phyloP scores from a whole-genome alignment of 2,113 vertebrate species.

The Cyphomyrus plagiostoma region DNA sequence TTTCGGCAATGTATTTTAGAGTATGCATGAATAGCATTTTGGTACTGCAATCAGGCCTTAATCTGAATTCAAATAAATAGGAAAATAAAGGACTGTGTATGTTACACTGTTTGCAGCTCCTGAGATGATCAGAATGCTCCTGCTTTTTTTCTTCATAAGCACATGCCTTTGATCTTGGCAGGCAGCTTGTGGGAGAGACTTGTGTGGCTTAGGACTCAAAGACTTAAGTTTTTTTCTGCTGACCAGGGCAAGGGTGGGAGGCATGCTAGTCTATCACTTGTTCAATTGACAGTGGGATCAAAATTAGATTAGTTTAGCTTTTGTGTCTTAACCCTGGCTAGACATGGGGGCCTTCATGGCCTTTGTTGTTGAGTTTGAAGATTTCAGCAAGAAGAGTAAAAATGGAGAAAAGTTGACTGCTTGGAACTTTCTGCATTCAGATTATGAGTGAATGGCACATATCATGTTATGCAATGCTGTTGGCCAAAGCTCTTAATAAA shows the following conservation, averaged over 20 bases:
- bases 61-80: not conserved
- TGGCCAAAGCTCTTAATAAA: not conserved
- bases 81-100: not conserved
- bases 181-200: not conserved
- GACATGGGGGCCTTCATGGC: slow-evolving; percentile 1
- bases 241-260: slow-evolving; percentile 6
- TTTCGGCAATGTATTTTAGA: not conserved
- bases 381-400: not conserved
- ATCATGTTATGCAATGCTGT: not conserved
- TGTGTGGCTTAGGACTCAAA: not conserved
- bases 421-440: not conserved
- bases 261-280: slow-evolving; percentile 18
- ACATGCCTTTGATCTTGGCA: slow-evolving; percentile 19
- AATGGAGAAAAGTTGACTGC: not conserved
- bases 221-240: not conserved
- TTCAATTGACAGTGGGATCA: slow-evolving; percentile 20
- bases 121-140: slow-evolving; percentile 3
- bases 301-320: slow-evolving; percentile 22
- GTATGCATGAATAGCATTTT: not conserved
- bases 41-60: not conserved
- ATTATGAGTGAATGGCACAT: not conserved
- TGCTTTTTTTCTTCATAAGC: not conserved
- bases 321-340: slow-evolving; percentile 22
- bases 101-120: not conserved
- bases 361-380: slow-evolving; percentile 1